Percentiles rank a stretch among this genome's conserved stretches.
Evolutionary conservation across 2,888 invertebrate species (phyloP).

Genomic region (Campoplex nolae): DNA sequence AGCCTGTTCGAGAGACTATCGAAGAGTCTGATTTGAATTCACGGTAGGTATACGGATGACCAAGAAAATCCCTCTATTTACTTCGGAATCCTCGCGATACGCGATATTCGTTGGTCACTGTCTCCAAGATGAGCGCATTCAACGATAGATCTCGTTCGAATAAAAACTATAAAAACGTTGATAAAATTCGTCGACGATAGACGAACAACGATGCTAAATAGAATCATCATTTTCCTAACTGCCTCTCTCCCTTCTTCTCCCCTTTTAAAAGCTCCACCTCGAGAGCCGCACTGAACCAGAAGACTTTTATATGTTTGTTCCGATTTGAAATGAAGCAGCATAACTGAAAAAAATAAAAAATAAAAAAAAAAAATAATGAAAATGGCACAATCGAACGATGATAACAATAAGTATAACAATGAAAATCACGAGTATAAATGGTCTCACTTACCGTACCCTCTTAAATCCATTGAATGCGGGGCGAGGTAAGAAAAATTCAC

Average conservation of each 20-base stretch:
- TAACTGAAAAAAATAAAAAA: background rate
- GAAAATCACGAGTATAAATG: slow-evolving; percentile 5
- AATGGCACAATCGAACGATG: slow-evolving; percentile 3
- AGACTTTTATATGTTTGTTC: background rate
- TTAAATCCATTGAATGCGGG: slow-evolving; percentile 6
- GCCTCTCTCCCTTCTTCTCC: background rate
- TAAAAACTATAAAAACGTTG: background rate
- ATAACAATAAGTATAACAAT: slow-evolving; percentile 5
- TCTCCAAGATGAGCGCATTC: background rate
- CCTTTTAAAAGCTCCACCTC: background rate
- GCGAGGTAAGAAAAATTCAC: slow-evolving; percentile 21
- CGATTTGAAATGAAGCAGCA: background rate
- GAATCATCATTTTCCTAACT: background rate
- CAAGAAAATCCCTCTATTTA: slow-evolving; percentile 27
- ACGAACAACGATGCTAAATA: background rate
- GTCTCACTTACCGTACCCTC: slow-evolving; percentile 44
- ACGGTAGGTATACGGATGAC: slow-evolving; percentile 15
- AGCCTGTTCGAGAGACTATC: slow-evolving; percentile 10
- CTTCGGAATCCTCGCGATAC: slow-evolving; percentile 9
- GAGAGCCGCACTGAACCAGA: background rate
- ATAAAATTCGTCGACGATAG: background rate
- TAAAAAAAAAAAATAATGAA: background rate
- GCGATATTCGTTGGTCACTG: slow-evolving; percentile 51
- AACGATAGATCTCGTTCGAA: background rate
- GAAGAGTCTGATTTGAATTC: slow-evolving; percentile 50